Conservation (phyloP, 2,113 vertebrate genomes). For the Phalacrocorax carbo region DNA sequence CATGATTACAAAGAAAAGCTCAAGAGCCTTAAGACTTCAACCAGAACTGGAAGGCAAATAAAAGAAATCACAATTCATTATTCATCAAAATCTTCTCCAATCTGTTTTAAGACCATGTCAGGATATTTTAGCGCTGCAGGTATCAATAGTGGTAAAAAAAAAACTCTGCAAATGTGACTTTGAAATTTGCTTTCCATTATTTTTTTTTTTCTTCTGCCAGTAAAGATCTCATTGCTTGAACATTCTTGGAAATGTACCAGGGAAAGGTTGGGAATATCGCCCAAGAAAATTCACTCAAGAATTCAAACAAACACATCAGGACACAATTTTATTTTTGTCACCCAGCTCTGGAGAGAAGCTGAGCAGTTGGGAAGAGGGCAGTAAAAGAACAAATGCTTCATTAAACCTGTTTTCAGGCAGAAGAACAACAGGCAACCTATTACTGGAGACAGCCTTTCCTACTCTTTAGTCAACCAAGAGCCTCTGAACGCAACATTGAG, state of each 20-base stretch:
- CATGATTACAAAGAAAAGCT: not conserved
- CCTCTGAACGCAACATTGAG: not conserved
- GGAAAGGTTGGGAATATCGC: conserved; percentile 45
- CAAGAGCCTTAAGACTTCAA: conserved; percentile 20
- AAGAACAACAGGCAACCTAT: not conserved
- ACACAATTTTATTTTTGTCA: conserved; percentile 43
- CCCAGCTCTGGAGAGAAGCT: not conserved
- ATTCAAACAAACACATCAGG: conserved; percentile 42
- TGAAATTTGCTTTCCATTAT: not conserved
- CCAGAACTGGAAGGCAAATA: conserved; percentile 35
- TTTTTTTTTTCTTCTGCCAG: not conserved
- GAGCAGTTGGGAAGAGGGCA: not conserved
- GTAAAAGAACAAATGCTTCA: conserved; percentile 28
- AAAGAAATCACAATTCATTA: conserved; percentile 51
- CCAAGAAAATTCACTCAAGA: conserved; percentile 39
- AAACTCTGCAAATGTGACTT: conserved; percentile 17
- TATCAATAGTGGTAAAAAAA: not conserved
- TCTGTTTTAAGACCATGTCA: conserved; percentile 31
- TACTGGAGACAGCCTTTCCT: not conserved
- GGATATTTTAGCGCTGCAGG: conserved; percentile 34
- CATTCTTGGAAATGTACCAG: conserved; percentile 35
- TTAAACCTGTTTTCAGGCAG: not conserved
- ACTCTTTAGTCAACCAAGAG: not conserved
- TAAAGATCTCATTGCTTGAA: not conserved
- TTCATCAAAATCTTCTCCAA: conserved; percentile 37